Evolutionary conservation across 2,113 vertebrate genomes (phyloP), one percentile per base, ranked within the genome.

Genomic region (Nerophis lumbriciformis): DNA sequence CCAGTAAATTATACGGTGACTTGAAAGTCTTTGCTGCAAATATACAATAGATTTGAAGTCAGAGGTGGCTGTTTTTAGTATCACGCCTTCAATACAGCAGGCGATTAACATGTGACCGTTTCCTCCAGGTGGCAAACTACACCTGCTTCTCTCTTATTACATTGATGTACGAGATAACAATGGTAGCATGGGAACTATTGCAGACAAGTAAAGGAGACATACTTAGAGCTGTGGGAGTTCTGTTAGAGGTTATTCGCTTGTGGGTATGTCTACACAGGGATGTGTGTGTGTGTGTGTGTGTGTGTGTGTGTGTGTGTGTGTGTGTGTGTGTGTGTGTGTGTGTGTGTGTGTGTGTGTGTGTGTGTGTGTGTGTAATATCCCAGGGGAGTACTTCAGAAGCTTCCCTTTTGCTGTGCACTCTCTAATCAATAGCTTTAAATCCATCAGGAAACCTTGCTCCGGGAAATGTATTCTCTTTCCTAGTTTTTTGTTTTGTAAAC

Each of bases 121-220:
- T 75, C 63, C 78, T 73, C 19, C 14, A 42, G 54, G 37, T 50
- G 59, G 42, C 68, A 77, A 77, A 51, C 42, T 76, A 80, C 81
- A 85, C 78, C 76, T 82, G 79, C 75, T 82, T 67, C 69, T 53
- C 5, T 78, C 76, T 78, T 73, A 81, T 77, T 71, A 63, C 57
- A 77, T 73, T 66, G 73, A 83, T 83, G 73, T 69, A 42, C 39
- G 56, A 56, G 14, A 6, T 62, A 84, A 85, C 83, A 61, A 77
- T 84, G 68, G 37, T 63, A 48, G 62, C 66, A 1, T 36, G 61
- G 72, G 66, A 82, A 70, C 68, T 68, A 70, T 66, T 50, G 57
- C 66, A 78, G 66, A 78, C 67, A 63, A 59, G 61, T 8, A 21
- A 63, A 72, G 58, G 65, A 79, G 70, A 72, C 71, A 21, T 56